Evolutionary conservation across 1,140 invertebrate species (phyloP).

Genomic region (Cotesia glomerata): DNA sequence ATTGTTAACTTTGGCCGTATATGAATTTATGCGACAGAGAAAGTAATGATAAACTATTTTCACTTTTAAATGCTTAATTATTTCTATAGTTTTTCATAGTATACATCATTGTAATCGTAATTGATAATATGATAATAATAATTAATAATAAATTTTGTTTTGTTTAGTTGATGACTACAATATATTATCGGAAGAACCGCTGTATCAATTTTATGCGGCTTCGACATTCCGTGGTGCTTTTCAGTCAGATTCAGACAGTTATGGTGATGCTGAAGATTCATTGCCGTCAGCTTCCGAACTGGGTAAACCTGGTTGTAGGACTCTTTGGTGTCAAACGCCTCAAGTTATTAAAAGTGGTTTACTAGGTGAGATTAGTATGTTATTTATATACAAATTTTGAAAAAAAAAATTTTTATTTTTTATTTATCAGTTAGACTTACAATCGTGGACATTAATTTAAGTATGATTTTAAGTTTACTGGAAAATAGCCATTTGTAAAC

Average conservation of each 20-base stretch:
- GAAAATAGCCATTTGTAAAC: no score
- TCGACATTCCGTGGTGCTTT: slow-evolving; percentile 71
- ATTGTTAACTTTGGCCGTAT: not conserved
- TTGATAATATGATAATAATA: not conserved
- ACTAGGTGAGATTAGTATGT: slow-evolving; percentile 68
- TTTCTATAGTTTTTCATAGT: not conserved
- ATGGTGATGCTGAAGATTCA: slow-evolving; percentile 69
- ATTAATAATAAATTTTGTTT: slow-evolving; percentile 1
- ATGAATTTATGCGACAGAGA: slow-evolving; percentile 10
- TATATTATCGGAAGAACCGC: slow-evolving; percentile 75
- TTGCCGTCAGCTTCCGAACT: slow-evolving; percentile 45
- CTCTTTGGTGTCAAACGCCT: slow-evolving; percentile 93
- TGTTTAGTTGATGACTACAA: slow-evolving; percentile 53
- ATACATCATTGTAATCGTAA: no score
- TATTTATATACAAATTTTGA: not conserved
- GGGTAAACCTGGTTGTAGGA: slow-evolving; percentile 67
- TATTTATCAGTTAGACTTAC: no score
- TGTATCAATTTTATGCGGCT: slow-evolving; percentile 89
- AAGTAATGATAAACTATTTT: not conserved
- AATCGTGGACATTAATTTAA: no score
- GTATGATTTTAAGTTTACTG: no score
- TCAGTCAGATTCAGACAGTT: slow-evolving; percentile 79
- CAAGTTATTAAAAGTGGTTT: slow-evolving; percentile 82
- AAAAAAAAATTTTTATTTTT: not conserved
- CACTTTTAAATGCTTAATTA: not conserved